Base-by-base conservation (phyloP, 2,888 invertebrate species). In the Thelaira solivaga region DNA sequence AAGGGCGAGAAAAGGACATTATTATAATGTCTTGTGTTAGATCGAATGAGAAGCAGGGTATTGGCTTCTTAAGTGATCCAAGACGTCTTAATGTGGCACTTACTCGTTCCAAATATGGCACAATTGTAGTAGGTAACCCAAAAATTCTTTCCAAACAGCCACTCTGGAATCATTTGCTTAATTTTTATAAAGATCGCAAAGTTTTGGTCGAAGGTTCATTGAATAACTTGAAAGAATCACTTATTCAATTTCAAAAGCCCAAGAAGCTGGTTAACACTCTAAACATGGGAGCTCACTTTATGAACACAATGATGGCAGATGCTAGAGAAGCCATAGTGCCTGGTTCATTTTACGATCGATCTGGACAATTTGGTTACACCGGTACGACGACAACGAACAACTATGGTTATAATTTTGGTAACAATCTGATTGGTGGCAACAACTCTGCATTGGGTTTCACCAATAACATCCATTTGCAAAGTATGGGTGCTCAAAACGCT, bases 1-100 rank as follows among this genome's bases (percentile, higher is more conserved):
- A 99, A 89, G 99, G 99, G 0, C 92, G 99, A 55, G 99, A 99
- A 87, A 99, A 99, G 86, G 99, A 99, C 86, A 96, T 99, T 72
- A 99, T 99, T 82, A 97, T 99, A 64, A 96, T 99, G 94, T 98
- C 98, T 0, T 99, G 99, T 89, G 99, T 99, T 2, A 92, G 99
- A 61, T 97, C 98, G 5, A 99, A 99, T 87, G 99, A 99, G 86
- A 97, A 98, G 85, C 98, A 99, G 88, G 99, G 86, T 51, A 99
- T 99, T 84, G 99, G 99, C 0, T 99, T 99, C 88, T 91, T 99
- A 39, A 98, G 98, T 86, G 99, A 99, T 89, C 99, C 99, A 0
- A 92, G 99, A 2, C 94, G 99, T 64, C 91, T 99, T 59, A 99
- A 99, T 90, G 99, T 99, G 0, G 99, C 99, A 0, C 90, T 99